These are phyloP conservation scores for Zoanthus sansibaricus DNA, from an alignment of 92 coral and sea anemone genomes.

Conservation along the genomic window DNA sequence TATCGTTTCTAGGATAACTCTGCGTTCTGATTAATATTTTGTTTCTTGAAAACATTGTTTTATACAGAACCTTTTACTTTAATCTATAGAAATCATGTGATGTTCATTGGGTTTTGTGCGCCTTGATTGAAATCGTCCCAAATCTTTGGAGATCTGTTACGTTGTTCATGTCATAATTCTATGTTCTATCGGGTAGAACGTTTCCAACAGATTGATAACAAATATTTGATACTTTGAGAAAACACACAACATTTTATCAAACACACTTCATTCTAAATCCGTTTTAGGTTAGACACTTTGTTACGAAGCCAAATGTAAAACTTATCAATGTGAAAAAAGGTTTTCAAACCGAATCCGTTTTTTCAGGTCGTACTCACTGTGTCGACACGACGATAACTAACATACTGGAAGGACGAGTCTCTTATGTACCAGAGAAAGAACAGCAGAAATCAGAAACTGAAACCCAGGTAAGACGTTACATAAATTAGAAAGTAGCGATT, in stretches of 20 bases:
- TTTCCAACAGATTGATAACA: too few species aligned
- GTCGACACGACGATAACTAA: slow-evolving; percentile 93
- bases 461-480: slow-evolving; percentile 4
- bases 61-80: too few species aligned
- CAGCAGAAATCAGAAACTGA: slow-evolving; percentile 28
- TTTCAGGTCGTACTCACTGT: slow-evolving; percentile 83
- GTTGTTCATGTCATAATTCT: too few species aligned
- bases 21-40: too few species aligned
- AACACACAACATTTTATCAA: neutral
- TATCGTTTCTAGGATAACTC: neutral
- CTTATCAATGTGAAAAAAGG: neutral
- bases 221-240: neutral
- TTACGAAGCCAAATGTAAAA: neutral
- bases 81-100: too few species aligned
- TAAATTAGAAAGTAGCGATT: too few species aligned
- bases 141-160: too few species aligned
- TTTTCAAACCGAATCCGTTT: neutral
- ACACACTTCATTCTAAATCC: neutral
- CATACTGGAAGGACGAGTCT: slow-evolving; percentile 89
- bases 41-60: too few species aligned
- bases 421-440: slow-evolving; percentile 75
- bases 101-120: too few species aligned
- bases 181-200: too few species aligned
- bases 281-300: too few species aligned
- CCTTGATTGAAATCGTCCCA: too few species aligned